Percentiles rank a stretch among this genome's conserved stretches.
Evolutionary conservation across 2,113 vertebrate species (phyloP).

Genomic region (Eolophus roseicapilla): DNA sequence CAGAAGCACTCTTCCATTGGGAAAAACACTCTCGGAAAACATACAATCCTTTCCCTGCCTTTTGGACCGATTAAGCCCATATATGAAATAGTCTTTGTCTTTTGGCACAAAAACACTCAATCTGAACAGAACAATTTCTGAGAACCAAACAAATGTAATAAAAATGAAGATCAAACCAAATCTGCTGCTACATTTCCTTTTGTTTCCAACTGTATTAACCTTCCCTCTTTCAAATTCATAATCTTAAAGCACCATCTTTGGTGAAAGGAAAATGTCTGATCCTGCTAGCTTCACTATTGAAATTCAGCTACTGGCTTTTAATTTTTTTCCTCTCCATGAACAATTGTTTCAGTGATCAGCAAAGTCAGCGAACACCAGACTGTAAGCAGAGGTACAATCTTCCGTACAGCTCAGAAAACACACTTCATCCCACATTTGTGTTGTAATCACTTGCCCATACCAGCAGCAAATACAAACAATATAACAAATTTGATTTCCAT

Average conservation of each 20-base stretch:
- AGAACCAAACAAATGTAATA: background rate
- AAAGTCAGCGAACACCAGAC: background rate
- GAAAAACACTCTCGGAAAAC: background rate
- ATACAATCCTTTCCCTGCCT: background rate
- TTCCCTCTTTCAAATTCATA: background rate
- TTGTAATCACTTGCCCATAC: background rate
- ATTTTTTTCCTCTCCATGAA: background rate
- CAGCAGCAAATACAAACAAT: background rate
- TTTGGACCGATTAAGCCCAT: background rate
- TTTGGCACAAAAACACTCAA: background rate
- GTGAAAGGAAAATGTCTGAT: background rate
- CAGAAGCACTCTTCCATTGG: background rate
- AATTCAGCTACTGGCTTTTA: background rate
- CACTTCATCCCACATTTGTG: background rate
- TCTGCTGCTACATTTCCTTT: background rate
- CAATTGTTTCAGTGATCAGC: background rate
- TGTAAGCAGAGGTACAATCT: background rate
- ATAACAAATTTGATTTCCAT: background rate
- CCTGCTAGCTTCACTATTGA: background rate
- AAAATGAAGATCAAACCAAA: background rate
- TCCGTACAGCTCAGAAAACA: background rate
- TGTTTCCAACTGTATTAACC: background rate
- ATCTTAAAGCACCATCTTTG: background rate
- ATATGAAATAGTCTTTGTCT: background rate
- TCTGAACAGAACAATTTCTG: background rate